Evolutionary conservation across 2,113 vertebrate genomes (phyloP), one percentile per base, ranked within the genome.

Genomic region (Macquaria ambigua): DNA sequence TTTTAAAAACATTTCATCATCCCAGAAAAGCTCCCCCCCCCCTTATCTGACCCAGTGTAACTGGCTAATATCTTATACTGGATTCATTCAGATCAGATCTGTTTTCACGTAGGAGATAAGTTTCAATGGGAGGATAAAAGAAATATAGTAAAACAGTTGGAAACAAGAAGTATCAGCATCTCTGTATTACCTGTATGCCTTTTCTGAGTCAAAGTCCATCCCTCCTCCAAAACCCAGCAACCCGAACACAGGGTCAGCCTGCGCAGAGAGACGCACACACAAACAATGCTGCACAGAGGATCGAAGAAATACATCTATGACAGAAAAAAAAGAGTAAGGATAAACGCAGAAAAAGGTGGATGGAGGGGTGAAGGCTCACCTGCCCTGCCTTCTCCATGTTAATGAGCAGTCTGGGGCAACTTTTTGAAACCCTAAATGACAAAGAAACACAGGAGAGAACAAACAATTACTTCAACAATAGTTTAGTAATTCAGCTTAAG

Each of bases 201-300:
- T 98, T 66, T 97, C 96, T 0, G 97, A 98, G 83, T 98, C 97
- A 37, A 99, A 98, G 92, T 99, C 97, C 97, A 98, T 97, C 48
- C 97, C 96, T 41, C 96, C 96, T 81, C 97, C 97, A 0, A 98
- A 96, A 55, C 96, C 97, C 71, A 98, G 92, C 82, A 98, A 84
- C n/a, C 97, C 96, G 12, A 97, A 90, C 80, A 97, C 80, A 5
- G 97, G 94, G 53, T 97, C 96, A 0, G 92, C 94, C 98, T 98
- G 91, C 9, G 64, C 6, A 58, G 21, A 84, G n/a, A 68, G 20
- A 58, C 21, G 89, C 34, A 71, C 16, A 53, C 7, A 69, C n/a
- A 68, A 50, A 69, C 21, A 68, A 50, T 10, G 43, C 21, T n/a
- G 46, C 18, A 68, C 23, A 78, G 25, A 81, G 21, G 58, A 73